Conservation (phyloP, 2,797 vertebrate species). For the Caiman crocodilus region DNA sequence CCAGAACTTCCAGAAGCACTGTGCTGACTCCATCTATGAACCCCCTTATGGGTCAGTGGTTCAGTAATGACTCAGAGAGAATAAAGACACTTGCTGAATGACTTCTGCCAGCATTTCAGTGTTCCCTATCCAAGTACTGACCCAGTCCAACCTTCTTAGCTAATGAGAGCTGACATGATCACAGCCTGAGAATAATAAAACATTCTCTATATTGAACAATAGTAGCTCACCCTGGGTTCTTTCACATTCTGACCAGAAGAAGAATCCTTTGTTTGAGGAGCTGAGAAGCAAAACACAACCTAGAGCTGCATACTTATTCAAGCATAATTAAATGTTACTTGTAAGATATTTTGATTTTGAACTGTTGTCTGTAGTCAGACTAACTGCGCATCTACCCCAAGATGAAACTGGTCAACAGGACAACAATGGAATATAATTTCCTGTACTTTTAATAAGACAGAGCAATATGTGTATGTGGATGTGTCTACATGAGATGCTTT, state of each 20-base stretch:
- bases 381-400: conserved; percentile 21
- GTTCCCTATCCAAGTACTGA: neutral
- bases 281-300: conserved; percentile 45
- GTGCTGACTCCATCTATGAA: rapidly evolving
- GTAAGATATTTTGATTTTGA: conserved; percentile 69
- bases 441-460: neutral
- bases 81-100: neutral
- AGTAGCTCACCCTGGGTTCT: conserved; percentile 59
- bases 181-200: conserved; percentile 50
- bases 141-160: conserved; percentile 36
- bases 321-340: conserved; percentile 37
- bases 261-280: conserved; percentile 73
- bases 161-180: conserved; percentile 64
- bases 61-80: conserved; percentile 17
- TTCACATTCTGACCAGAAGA: conserved; percentile 62
- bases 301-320: conserved; percentile 55
- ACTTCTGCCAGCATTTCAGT: neutral
- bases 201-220: conserved; percentile 30
- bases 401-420: conserved; percentile 29
- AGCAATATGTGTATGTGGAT: neutral
- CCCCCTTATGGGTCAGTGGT: neutral
- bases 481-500: too few relatives aligned
- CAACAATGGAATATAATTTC: conserved; percentile 38
- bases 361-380: conserved; percentile 16
- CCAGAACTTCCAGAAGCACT: neutral